Conservation (phyloP, 2,888 invertebrate genomes). For the Gryllus longicercus region DNA sequence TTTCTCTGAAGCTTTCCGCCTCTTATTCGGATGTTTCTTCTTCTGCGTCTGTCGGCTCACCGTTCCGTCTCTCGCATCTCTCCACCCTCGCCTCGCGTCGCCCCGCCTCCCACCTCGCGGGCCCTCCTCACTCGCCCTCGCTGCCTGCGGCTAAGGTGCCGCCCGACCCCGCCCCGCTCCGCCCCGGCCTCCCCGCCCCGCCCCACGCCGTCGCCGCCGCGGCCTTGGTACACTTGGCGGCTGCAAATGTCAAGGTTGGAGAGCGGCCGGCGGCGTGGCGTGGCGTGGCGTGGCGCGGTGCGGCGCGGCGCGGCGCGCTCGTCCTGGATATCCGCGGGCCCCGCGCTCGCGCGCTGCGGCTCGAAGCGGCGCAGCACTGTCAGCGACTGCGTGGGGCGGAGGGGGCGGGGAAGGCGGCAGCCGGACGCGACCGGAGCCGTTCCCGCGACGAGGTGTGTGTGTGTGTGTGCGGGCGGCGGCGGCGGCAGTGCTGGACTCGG, state of each 20-base stretch:
- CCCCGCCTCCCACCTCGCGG: no score
- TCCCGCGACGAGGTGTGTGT: not conserved
- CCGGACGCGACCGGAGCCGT: not conserved
- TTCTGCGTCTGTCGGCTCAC: no score
- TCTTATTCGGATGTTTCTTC: no score
- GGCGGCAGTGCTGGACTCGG: not conserved
- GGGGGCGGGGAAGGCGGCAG: not conserved
- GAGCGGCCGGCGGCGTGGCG: not conserved
- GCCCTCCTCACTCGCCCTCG: no score
- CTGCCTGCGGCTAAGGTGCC: no score
- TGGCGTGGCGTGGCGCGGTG: no score
- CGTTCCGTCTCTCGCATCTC: no score
- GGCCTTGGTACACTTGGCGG: constrained; percentile 17
- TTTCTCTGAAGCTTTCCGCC: no score
- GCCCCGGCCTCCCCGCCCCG: not conserved
- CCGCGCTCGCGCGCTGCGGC: no score
- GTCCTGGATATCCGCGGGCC: not conserved
- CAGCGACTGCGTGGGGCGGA: not conserved
- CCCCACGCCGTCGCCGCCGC: not conserved
- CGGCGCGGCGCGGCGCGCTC: not conserved
- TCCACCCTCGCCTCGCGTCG: no score
- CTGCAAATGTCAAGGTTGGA: constrained; percentile 17
- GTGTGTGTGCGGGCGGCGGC: not conserved
- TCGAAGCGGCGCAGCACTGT: no score
- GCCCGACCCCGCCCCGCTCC: not conserved